Evolutionary conservation across 2,797 vertebrate genomes (phyloP).

Genomic region (Eulemur mongoz): DNA sequence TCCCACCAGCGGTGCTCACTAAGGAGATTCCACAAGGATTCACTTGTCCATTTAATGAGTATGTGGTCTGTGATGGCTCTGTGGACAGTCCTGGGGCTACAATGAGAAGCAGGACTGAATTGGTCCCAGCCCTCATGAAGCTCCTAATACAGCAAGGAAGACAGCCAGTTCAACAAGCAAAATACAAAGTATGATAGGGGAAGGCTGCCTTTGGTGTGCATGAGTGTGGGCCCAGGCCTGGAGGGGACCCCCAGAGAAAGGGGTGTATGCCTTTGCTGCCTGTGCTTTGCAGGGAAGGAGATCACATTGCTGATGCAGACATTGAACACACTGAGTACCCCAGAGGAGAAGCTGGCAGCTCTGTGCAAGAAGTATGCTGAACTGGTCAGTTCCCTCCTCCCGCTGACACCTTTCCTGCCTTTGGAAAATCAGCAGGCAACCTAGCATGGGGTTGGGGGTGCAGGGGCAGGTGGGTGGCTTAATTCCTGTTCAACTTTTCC

Average conservation of each 20-base stretch:
- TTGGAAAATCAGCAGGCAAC: background rate
- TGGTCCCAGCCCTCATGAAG: background rate
- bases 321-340: constrained; percentile 96
- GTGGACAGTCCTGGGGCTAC: background rate
- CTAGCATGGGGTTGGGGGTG: background rate
- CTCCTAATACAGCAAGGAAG: background rate
- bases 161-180: background rate
- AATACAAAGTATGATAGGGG: background rate
- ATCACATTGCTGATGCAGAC: constrained; percentile 99
- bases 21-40: background rate
- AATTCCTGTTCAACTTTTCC: background rate
- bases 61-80: background rate
- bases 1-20: background rate
- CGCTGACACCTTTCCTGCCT: background rate
- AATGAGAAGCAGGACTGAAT: background rate
- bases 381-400: constrained; percentile 89
- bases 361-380: constrained; percentile 99
- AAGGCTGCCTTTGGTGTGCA: background rate
- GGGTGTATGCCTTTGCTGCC: background rate
- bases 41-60: background rate
- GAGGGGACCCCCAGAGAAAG: background rate
- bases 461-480: background rate
- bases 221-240: background rate
- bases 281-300: constrained; percentile 90
- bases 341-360: constrained; percentile 96